A percentile compares a stretch with the other conserved stretches of the same genome.
Conservation (phyloP, 2,797 vertebrate species). For the Mionectes olivaceus region DNA sequence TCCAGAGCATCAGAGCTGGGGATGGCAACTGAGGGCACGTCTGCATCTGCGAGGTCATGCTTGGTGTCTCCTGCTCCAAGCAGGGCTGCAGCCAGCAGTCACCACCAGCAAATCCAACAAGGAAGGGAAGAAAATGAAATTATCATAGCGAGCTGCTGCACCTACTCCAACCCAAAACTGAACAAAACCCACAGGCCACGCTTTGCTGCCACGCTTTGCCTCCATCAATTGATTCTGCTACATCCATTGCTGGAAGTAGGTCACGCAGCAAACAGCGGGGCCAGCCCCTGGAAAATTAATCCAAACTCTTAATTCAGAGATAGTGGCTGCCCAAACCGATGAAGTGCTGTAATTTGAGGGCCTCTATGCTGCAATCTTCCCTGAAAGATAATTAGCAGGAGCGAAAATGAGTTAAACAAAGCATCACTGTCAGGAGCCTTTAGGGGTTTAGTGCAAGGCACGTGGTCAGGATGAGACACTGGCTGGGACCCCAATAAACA, state of each 20-base stretch:
- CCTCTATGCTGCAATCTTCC: background rate
- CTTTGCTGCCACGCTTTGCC: conserved; percentile 29
- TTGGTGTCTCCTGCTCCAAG: background rate
- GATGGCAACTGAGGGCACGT: background rate
- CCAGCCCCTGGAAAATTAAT: conserved; percentile 46
- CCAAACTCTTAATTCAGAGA: conserved; percentile 37
- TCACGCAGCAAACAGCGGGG: conserved; percentile 6
- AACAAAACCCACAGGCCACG: conserved; percentile 13
- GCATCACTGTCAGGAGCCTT: background rate
- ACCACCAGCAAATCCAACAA: background rate
- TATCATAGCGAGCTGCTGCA: background rate
- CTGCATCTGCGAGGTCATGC: background rate
- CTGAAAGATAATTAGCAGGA: background rate
- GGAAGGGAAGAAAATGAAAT: background rate
- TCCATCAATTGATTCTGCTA: conserved; percentile 21
- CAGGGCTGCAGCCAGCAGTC: background rate
- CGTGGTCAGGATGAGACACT: background rate
- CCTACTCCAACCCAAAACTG: background rate
- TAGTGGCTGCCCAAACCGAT: background rate
- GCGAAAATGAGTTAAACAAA: background rate
- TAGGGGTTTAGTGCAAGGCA: background rate
- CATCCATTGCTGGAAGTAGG: conserved; percentile 21
- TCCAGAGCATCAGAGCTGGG: background rate
- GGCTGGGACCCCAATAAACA: background rate
- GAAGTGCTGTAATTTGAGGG: background rate